phyloP scores from a whole-genome alignment of 2,113 vertebrate species.

The Psammodynastes pulverulentus region DNA sequence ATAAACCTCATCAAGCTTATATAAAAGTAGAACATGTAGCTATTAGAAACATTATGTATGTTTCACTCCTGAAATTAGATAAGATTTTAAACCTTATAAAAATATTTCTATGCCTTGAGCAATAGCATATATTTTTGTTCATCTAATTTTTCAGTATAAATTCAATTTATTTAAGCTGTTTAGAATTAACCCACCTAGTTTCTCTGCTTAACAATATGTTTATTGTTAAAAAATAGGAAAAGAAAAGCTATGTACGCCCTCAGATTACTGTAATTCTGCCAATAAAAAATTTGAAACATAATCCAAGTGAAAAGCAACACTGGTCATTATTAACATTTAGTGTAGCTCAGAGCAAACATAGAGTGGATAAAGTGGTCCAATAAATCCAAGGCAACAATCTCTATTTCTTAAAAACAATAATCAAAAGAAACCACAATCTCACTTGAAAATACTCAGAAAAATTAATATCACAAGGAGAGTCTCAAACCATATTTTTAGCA shows the following conservation, averaged over 20 bases:
- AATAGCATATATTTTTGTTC: not conserved
- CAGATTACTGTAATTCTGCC: not conserved
- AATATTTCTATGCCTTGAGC: not conserved
- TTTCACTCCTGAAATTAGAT: not conserved
- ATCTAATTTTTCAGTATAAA: not conserved
- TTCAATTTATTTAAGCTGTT: not conserved
- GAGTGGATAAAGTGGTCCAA: not conserved
- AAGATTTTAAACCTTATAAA: not conserved
- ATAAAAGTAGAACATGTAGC: not conserved
- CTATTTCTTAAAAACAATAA: not conserved
- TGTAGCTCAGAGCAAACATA: not conserved
- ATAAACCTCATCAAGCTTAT: not conserved
- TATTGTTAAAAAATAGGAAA: not conserved
- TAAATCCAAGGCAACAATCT: not conserved
- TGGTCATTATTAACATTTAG: not conserved
- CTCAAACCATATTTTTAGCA: not conserved
- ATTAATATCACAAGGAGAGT: not conserved
- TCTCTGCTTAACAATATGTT: not conserved
- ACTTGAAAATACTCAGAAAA: not conserved
- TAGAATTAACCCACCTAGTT: not conserved
- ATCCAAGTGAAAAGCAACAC: not conserved
- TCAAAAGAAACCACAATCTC: not conserved
- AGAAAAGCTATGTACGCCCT: not conserved
- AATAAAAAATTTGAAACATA: not conserved
- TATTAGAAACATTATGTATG: not conserved